Conservation (phyloP, 2,113 vertebrate genomes). For the Conger conger region DNA sequence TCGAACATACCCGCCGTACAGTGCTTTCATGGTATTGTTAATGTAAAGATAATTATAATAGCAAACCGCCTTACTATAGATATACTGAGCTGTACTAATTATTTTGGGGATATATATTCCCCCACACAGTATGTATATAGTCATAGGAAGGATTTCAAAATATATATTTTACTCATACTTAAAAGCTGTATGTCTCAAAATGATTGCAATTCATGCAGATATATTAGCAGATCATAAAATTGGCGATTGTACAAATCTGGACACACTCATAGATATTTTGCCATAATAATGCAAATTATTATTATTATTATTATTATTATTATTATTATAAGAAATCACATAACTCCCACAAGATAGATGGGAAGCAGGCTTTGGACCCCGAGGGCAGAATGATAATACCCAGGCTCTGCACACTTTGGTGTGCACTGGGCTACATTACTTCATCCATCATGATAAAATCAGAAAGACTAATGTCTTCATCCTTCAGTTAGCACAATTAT, state of each 20-base stretch:
- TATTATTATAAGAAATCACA: too few species aligned
- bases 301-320: too few species aligned
- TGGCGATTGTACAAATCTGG: background rate
- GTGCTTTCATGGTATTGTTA: background rate
- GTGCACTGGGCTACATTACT: background rate
- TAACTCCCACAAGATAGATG: background rate
- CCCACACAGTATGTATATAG: background rate
- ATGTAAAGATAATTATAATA: conserved; percentile 11
- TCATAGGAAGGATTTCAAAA: background rate
- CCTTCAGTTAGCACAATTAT: background rate
- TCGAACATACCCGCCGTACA: background rate
- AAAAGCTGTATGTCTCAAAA: background rate
- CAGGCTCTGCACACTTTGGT: too few species aligned
- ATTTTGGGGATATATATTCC: background rate
- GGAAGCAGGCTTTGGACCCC: background rate
- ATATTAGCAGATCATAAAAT: too few species aligned
- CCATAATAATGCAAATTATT: too few species aligned
- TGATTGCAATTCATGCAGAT: background rate
- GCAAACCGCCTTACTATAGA: too few species aligned
- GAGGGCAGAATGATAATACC: background rate
- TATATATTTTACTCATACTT: background rate
- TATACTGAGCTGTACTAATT: background rate
- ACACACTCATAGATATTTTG: background rate
- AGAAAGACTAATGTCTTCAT: background rate
- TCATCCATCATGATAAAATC: background rate